Base-by-base conservation (phyloP, 2,888 invertebrate genomes). In the Acheta domesticus region DNA sequence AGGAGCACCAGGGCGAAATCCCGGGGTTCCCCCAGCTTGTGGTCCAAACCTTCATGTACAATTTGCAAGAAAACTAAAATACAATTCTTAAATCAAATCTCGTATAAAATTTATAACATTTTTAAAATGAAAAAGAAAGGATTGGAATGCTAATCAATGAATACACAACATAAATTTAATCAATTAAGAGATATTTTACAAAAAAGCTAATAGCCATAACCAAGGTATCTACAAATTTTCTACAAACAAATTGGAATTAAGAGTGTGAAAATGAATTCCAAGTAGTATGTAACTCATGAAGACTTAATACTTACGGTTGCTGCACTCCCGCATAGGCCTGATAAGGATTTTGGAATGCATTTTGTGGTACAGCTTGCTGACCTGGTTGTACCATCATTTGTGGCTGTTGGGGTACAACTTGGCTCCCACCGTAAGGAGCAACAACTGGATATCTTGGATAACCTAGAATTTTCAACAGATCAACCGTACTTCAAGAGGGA, bases 361-460 rank as follows among this genome's bases (percentile, higher is more conserved):
- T 73, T 12, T 78, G 78, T 12, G 74, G 48, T 16, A 78, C 8
- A 20, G 74, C 36, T 20, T 74, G 78, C 14, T 74, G 74, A 5
- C 77, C 77, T 11, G 62, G 62, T 23, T 77, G 77, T 2, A 77
- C 73, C 77, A 77, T 62, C 74, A 78, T 78, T 11, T n/a, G n/a
- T 8, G 74, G 74, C 36, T 78, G 78, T 50, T 78, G 62, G 3
- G 23, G 20, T 21, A 79, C 76, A 36, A 79, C 76, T 16, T 79
- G 76, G 11, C 79, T 62, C 49, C 76, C 23, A 49, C 75, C 16
- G 19, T 48, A 79, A 23, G 62, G 50, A 23, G 76, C 76, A 11
- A 79, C 78, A 11, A 79, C 78, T 62, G 75, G 50, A 73, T 76
- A 79, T 76, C 76, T 49, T 76, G 62, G 62, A 76, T 48, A 79